Percentiles rank a stretch among this genome's conserved stretches.
Conservation (phyloP, 1,140 invertebrate species). For the Drosophila pruinosa region DNA sequence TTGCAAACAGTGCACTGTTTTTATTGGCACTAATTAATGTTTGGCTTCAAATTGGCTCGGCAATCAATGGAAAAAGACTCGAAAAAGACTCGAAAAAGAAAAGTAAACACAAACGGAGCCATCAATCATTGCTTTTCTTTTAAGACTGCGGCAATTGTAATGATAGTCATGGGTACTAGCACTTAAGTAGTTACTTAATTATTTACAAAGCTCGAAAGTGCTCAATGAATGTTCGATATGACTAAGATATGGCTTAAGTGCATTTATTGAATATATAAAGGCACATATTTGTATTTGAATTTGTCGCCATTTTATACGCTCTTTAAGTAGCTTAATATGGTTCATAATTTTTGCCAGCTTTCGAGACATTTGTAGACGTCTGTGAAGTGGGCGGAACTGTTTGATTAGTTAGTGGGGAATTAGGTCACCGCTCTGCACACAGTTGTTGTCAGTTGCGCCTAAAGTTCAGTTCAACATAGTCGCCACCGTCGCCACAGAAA, state of each 20-base stretch:
- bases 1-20: constrained; percentile 58
- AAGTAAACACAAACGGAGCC: constrained; percentile 18
- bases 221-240: constrained; percentile 34
- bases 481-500: constrained; percentile 32
- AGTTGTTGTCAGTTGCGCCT: constrained; percentile 6
- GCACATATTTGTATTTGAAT: too few species aligned
- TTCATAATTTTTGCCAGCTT: background rate
- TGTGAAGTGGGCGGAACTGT: constrained; percentile 10
- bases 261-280: background rate
- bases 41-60: constrained; percentile 21
- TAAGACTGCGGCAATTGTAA: constrained; percentile 53
- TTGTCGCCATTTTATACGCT: too few species aligned
- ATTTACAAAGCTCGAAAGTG: constrained; percentile 52
- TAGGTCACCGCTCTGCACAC: constrained; percentile 6
- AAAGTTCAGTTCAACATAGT: too few species aligned
- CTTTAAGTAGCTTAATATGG: too few species aligned
- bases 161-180: constrained; percentile 59
- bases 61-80: constrained; percentile 3
- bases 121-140: constrained; percentile 63
- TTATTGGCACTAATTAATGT: constrained; percentile 71
- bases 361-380: background rate
- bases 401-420: constrained; percentile 28
- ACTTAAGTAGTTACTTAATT: constrained; percentile 43
- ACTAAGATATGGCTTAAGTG: constrained; percentile 5
- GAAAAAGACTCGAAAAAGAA: constrained; percentile 13